A percentile compares a stretch with the other conserved stretches of the same genome.
These are phyloP conservation scores for Sebastes hubbsi DNA, from an alignment of 2,797 vertebrate genomes.

Conservation along the genomic window DNA sequence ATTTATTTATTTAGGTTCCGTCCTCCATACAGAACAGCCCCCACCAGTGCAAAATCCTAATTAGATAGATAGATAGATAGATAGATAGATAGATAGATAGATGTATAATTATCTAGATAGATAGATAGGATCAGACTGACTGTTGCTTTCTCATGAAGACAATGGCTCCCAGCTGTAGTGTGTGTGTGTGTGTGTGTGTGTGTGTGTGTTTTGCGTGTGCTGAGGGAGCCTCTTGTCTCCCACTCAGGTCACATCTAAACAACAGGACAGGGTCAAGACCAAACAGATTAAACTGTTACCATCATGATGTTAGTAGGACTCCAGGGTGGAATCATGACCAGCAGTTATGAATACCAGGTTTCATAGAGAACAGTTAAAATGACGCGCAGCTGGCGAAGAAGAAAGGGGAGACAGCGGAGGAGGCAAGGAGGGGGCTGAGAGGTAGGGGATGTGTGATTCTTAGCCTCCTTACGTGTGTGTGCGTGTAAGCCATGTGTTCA, in stretches of 20 bases:
- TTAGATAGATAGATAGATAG: no score
- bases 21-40: no score
- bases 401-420: conserved; percentile 40
- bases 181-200: not conserved
- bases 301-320: conserved; percentile 74
- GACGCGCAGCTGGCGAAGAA: conserved; percentile 73
- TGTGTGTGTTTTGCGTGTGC: conserved; percentile 14
- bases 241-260: conserved; percentile 80
- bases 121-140: not conserved
- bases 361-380: conserved; percentile 71
- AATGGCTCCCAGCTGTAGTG: conserved; percentile 70
- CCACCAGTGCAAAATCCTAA: no score
- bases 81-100: conserved; percentile 10
- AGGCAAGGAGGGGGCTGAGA: conserved; percentile 29
- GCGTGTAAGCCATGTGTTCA: conserved; percentile 57
- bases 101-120: not conserved
- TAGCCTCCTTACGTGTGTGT: conserved; percentile 18
- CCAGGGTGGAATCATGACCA: conserved; percentile 74
- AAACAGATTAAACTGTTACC: conserved; percentile 72
- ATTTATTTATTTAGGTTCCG: no score
- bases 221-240: conserved; percentile 64
- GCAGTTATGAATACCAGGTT: conserved; percentile 79
- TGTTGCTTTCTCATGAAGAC: conserved; percentile 58
- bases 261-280: conserved; percentile 73
- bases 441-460: conserved; percentile 48